A percentile compares a stretch with the other conserved stretches of the same genome.
Conservation (phyloP, 1,140 invertebrate genomes). For the Ips nitidus region DNA sequence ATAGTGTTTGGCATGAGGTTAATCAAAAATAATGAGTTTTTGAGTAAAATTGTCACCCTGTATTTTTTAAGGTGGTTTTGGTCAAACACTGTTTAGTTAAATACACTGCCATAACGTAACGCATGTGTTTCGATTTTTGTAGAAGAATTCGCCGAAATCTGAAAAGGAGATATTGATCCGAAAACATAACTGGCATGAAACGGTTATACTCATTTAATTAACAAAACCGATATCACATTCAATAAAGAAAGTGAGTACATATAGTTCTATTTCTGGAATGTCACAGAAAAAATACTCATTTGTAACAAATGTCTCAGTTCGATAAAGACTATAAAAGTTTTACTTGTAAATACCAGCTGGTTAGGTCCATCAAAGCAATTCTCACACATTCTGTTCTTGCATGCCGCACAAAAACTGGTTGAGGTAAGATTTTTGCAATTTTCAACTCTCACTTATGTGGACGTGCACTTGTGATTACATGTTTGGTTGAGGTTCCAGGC, state of each 20-base stretch:
- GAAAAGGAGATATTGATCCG: constrained; percentile 32
- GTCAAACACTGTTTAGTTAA: no score
- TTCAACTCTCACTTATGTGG: not conserved
- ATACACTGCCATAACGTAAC: no score
- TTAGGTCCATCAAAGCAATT: not conserved
- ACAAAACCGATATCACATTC: constrained; percentile 8
- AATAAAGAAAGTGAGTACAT: constrained; percentile 17
- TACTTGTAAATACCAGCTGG: no score
- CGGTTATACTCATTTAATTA: not conserved
- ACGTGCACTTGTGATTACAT: no score
- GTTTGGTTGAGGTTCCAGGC: no score
- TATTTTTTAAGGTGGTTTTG: no score
- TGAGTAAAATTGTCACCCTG: no score
- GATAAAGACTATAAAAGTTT: no score
- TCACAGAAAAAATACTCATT: not conserved
- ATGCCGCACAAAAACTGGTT: constrained; percentile 32
- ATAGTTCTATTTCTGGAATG: not conserved
- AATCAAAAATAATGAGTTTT: no score
- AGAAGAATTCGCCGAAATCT: constrained; percentile 37
- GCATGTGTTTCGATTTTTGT: constrained; percentile 19
- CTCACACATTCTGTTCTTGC: constrained; percentile 31
- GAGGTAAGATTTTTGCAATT: constrained; percentile 28
- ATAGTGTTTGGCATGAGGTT: no score
- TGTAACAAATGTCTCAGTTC: not conserved
- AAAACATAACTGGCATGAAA: constrained; percentile 12